Conservation (phyloP, 2,113 vertebrate genomes). For the Python bivittatus region DNA sequence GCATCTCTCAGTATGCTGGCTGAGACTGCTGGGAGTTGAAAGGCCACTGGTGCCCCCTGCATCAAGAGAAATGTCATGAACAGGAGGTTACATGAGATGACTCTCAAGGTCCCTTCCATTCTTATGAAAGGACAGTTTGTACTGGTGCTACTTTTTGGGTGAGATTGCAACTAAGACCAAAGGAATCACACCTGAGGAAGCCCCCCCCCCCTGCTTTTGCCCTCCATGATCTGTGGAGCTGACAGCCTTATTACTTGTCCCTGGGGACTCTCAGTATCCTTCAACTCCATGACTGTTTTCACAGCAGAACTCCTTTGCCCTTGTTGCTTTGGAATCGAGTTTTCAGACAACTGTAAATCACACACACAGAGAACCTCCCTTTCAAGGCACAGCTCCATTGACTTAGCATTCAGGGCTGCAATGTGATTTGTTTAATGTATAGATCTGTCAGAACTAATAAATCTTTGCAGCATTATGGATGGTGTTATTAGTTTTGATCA, state of each 20-base stretch:
- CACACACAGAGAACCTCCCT: neutral
- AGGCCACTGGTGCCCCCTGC: neutral
- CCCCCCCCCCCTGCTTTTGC: neutral
- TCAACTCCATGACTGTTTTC: neutral
- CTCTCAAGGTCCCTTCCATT: neutral
- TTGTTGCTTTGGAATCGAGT: neutral
- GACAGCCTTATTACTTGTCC: neutral
- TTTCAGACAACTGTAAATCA: neutral
- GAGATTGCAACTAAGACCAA: neutral
- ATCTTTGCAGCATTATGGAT: constrained; percentile 68
- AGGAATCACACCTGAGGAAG: too few relatives aligned
- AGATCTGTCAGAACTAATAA: constrained; percentile 66
- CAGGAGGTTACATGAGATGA: neutral
- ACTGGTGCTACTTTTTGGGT: neutral
- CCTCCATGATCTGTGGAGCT: neutral
- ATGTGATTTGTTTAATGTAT: constrained; percentile 65
- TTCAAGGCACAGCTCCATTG: constrained; percentile 9
- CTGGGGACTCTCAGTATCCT: neutral
- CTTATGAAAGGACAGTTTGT: neutral
- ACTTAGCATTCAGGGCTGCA: constrained; percentile 52
- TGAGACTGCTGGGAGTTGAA: neutral
- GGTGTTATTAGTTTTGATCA: constrained; percentile 69
- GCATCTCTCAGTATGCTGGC: neutral
- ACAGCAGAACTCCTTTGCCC: neutral
- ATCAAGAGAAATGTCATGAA: neutral